Percentiles rank a stretch among this genome's conserved stretches.
Conservation (phyloP, 2,113 vertebrate species). For the Rhynchomys soricoides region DNA sequence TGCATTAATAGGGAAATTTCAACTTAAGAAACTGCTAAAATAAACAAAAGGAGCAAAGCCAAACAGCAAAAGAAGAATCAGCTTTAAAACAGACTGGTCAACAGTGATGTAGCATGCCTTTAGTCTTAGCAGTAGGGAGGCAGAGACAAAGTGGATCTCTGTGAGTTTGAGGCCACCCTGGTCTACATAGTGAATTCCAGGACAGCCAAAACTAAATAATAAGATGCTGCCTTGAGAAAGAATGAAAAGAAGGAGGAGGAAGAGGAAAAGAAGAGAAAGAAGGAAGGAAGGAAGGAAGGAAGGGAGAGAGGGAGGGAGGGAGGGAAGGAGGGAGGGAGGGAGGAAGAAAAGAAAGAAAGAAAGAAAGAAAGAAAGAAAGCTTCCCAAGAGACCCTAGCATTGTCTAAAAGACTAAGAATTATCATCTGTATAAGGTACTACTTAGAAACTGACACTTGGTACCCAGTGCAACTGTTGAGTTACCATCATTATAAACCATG, state of each 20-base stretch:
- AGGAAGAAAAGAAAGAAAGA: neutral
- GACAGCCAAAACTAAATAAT: neutral
- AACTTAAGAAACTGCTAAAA: neutral
- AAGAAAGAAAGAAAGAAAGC: neutral
- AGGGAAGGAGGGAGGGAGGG: no score
- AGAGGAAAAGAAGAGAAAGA: no score
- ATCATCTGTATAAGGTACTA: neutral
- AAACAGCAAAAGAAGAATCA: neutral
- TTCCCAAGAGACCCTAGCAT: neutral
- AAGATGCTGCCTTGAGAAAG: neutral
- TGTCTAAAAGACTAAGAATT: neutral
- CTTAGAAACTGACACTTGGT: neutral
- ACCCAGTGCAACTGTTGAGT: neutral
- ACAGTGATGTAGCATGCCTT: neutral
- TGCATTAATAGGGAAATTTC: neutral
- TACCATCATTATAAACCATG: neutral
- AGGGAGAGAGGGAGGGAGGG: no score
- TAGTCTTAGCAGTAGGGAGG: neutral
- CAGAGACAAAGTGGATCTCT: neutral
- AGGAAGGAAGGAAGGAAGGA: rapidly evolving
- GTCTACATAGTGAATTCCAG: neutral
- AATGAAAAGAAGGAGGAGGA: neutral
- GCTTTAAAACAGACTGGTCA: neutral
- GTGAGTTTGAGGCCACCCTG: neutral
- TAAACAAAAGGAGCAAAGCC: neutral